phyloP scores from a whole-genome alignment of 2,888 invertebrate species.

The Halictus ligatus region DNA sequence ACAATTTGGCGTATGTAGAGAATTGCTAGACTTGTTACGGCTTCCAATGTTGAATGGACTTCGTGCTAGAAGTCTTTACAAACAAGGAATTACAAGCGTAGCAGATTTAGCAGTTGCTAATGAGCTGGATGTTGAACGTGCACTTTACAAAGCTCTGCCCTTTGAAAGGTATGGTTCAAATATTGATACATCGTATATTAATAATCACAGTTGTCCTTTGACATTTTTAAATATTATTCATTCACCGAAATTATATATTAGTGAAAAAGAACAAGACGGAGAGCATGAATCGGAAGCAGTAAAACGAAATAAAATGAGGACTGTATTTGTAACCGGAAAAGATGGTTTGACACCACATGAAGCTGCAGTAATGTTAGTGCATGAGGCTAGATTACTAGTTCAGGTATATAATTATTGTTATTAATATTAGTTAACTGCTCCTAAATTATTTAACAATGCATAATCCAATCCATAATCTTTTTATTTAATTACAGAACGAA shows the following conservation, averaged over 20 bases:
- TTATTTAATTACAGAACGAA: conserved; percentile 87
- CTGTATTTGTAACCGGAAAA: conserved; percentile 92
- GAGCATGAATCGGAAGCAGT: conserved; percentile 88
- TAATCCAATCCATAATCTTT: background rate
- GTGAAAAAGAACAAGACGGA: conserved; percentile 90
- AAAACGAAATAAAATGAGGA: conserved; percentile 89
- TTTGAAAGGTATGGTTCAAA: conserved; percentile 89
- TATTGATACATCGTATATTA: conserved; percentile 9
- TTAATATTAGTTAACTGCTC: background rate
- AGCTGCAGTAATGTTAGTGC: conserved; percentile 91
- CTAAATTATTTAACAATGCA: background rate
- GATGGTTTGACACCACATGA: conserved; percentile 92
- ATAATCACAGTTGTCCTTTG: background rate
- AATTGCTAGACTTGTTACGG: conserved; percentile 95
- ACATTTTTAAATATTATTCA: background rate
- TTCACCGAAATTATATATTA: conserved; percentile 66
- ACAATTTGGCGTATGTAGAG: conserved; percentile 96
- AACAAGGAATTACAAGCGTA: conserved; percentile 92
- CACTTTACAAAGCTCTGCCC: conserved; percentile 91
- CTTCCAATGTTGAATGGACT: conserved; percentile 93
- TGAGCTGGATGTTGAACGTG: conserved; percentile 89
- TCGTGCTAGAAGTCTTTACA: conserved; percentile 93
- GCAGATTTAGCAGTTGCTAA: conserved; percentile 92
- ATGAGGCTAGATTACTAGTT: conserved; percentile 90
- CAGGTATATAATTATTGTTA: conserved; percentile 79